phyloP scores from a whole-genome alignment of 1,140 invertebrate species.

The Aethina tumida region DNA sequence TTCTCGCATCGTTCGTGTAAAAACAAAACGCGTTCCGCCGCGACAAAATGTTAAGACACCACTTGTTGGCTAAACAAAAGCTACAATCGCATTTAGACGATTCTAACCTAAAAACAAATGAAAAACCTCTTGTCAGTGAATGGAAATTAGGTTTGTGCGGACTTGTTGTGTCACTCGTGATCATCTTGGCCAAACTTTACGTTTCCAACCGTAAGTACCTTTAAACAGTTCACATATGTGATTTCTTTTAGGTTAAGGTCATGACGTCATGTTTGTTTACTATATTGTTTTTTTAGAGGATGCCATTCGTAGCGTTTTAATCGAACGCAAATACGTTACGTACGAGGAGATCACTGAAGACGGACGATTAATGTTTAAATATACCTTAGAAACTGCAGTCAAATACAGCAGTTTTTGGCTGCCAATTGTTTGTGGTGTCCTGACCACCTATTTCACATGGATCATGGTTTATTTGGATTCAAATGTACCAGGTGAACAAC shows the following conservation, averaged over 20 bases:
- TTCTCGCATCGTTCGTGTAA: too few species aligned
- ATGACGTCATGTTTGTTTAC: neutral
- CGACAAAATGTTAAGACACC: too few species aligned
- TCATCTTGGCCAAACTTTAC: conserved; percentile 23
- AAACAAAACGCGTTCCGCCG: too few species aligned
- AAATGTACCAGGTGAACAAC: conserved; percentile 37
- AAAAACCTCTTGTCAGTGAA: conserved; percentile 17
- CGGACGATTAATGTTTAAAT: conserved; percentile 25
- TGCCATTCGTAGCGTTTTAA: conserved; percentile 16
- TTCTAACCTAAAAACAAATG: too few species aligned
- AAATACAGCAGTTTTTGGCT: conserved; percentile 29
- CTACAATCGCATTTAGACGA: too few species aligned
- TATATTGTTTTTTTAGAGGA: conserved; percentile 22
- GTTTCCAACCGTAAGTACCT: conserved; percentile 23
- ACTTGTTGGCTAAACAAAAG: too few species aligned
- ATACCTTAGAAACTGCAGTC: conserved; percentile 23
- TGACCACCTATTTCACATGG: conserved; percentile 36
- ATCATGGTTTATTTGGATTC: conserved; percentile 42
- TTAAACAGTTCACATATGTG: neutral
- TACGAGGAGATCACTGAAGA: conserved; percentile 23
- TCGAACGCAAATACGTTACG: conserved; percentile 24
- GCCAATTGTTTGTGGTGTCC: conserved; percentile 29
- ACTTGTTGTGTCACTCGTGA: conserved; percentile 22
- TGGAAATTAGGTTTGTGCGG: conserved; percentile 23
- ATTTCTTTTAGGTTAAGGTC: conserved; percentile 5